Evolutionary conservation across 2,797 vertebrate species (phyloP), one percentile per base, ranked within the genome.

Genomic region (Limnodromus scolopaceus): DNA sequence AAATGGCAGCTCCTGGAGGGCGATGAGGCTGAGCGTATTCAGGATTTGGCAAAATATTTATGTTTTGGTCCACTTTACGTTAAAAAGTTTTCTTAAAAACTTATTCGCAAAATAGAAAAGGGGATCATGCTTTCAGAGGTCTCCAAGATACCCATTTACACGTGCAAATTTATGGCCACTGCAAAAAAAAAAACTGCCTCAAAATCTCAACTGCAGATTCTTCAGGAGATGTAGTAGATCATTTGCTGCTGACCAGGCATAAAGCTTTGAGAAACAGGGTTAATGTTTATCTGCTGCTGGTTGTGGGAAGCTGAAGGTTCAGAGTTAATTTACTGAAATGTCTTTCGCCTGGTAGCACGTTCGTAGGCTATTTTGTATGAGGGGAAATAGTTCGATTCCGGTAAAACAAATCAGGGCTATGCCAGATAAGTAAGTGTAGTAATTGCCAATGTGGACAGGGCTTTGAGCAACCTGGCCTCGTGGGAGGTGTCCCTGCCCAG

Each of bases 111-210:
- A 32, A 2, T 8, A 6, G 27, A 2, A 5, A 2, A 17, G 15
- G 10, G 4, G 1, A 0, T 14, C 0, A 3, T 3, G 9, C 3
- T 25, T 10, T 11, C 7, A 0, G 18, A 7, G 9, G 2, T 13
- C 7, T 14, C 6, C 5, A 0, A 24, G 49, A 2, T 9, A 7
- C 3, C 2, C 32, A 1, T 9, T 9, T 16, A 13, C 2, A 0
- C 0, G 1, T 27, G 65, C 20, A 0, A 13, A 34, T 22, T 25
- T 23, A 1, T 4, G 6, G 27, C 5, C 2, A 0, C 16, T 22
- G 60, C 13, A 15, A 2, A 23, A 45, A n/a, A 25, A 24, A 49
- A 49, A 48, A 13, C n/a, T n/a, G n/a, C n/a, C n/a, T n/a, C n/a
- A 3, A 5, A 80, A 28, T 32, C 10, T 15, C 1, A 2, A 1